A percentile compares a stretch with the other conserved stretches of the same genome.
phyloP scores from a whole-genome alignment of 1,140 invertebrate species.

The Gonatopus flavifemur region DNA sequence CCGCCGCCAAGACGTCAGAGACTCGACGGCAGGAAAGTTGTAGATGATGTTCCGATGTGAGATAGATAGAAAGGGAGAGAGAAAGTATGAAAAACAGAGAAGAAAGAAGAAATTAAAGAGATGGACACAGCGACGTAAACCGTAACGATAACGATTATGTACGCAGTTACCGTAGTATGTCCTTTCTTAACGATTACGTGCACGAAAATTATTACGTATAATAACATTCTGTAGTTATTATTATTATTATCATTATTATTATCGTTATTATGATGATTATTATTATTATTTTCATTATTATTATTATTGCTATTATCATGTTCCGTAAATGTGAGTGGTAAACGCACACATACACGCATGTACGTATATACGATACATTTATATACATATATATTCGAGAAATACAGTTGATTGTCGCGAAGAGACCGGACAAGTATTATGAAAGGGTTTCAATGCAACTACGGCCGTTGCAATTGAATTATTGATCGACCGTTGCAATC shows the following conservation, averaged over 20 bases:
- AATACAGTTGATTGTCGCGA: too few species aligned
- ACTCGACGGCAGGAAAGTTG: too few species aligned
- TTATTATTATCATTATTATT: constrained; percentile 43
- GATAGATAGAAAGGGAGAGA: not conserved
- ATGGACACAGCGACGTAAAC: constrained; percentile 48
- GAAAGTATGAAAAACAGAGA: constrained; percentile 2
- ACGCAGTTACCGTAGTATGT: constrained; percentile 54
- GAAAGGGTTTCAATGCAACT: too few species aligned
- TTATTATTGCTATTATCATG: constrained; percentile 38
- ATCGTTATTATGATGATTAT: constrained; percentile 37
- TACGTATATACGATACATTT: too few species aligned
- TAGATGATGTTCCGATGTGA: not conserved
- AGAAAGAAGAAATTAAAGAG: constrained; percentile 19
- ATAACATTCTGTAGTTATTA: constrained; percentile 57
- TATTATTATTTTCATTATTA: constrained; percentile 40
- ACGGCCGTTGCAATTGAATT: too few species aligned
- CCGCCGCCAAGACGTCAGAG: too few species aligned
- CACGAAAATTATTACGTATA: constrained; percentile 58
- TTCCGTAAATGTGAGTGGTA: too few species aligned
- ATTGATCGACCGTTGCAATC: too few species aligned
- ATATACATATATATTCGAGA: too few species aligned
- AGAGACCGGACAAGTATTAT: too few species aligned
- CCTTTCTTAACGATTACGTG: constrained; percentile 60
- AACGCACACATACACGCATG: too few species aligned
- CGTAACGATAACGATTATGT: constrained; percentile 61